These are phyloP conservation scores for Euplexia lucipara DNA, from an alignment of 2,888 invertebrate genomes.

Conservation along the genomic window DNA sequence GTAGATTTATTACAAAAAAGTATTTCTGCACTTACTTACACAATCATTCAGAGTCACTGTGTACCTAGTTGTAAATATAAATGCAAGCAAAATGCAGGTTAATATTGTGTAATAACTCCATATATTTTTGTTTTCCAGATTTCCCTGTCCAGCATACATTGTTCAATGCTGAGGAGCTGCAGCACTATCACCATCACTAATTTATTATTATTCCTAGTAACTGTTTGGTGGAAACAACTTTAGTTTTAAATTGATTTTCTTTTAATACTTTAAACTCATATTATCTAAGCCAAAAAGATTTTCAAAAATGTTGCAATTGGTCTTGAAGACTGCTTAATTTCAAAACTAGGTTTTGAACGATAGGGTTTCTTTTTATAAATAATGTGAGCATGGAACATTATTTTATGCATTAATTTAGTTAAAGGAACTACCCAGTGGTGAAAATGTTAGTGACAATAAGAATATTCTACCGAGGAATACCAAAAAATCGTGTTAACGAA, in stretches of 20 bases:
- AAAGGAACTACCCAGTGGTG: constrained; percentile 22
- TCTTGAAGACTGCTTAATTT: constrained; percentile 37
- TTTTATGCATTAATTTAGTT: constrained; percentile 17
- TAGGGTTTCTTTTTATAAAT: not conserved
- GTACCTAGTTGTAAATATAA: constrained; percentile 33
- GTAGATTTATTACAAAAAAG: constrained; percentile 21
- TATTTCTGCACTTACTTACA: not conserved
- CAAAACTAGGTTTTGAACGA: constrained; percentile 20
- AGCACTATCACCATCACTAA: constrained; percentile 80
- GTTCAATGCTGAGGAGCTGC: constrained; percentile 82
- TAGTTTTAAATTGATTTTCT: constrained; percentile 26
- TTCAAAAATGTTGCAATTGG: constrained; percentile 28
- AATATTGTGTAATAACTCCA: not conserved
- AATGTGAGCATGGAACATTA: constrained; percentile 12
- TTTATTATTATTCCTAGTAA: constrained; percentile 47
- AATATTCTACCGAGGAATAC: constrained; percentile 32
- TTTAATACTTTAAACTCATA: constrained; percentile 44
- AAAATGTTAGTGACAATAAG: constrained; percentile 14
- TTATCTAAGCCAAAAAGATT: constrained; percentile 33
- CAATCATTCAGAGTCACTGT: constrained; percentile 1
- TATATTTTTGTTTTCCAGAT: constrained; percentile 76
- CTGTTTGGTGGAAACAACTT: constrained; percentile 47
- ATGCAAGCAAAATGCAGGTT: not conserved
- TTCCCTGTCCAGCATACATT: constrained; percentile 78
- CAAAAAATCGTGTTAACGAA: constrained; percentile 33